Conservation (phyloP, 2,888 invertebrate genomes). For the Coleophora deauratella region DNA sequence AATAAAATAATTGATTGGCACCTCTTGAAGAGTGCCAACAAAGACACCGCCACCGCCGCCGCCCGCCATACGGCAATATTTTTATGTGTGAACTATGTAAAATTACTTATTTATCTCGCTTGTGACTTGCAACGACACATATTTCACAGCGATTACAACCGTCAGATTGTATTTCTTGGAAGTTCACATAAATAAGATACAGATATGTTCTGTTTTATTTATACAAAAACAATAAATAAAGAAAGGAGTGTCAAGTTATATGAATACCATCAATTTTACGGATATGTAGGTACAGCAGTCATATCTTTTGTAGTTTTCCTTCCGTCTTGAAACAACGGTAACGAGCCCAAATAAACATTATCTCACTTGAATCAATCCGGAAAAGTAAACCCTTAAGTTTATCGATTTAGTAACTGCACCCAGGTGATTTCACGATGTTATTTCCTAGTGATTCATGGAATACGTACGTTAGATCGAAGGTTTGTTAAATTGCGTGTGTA, state of each 20-base stretch:
- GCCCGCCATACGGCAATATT: slow-evolving; percentile 12
- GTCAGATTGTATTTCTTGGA: slow-evolving; percentile 21
- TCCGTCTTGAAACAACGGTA: too few relatives aligned
- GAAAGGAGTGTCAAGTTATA: neutral
- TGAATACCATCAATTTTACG: too few relatives aligned
- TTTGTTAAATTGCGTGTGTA: too few relatives aligned
- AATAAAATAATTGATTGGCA: slow-evolving; percentile 47
- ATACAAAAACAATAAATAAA: neutral
- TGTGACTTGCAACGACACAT: slow-evolving; percentile 20
- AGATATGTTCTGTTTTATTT: slow-evolving; percentile 4
- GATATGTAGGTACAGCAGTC: too few relatives aligned
- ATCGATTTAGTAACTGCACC: too few relatives aligned
- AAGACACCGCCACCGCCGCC: slow-evolving; percentile 21
- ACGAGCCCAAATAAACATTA: too few relatives aligned
- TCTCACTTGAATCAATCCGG: too few relatives aligned
- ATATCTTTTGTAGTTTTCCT: neutral
- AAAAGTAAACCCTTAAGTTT: too few relatives aligned
- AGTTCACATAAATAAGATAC: slow-evolving; percentile 7
- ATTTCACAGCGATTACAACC: slow-evolving; percentile 28
- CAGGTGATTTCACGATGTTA: neutral
- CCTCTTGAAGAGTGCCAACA: slow-evolving; percentile 30
- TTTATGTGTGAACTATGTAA: slow-evolving; percentile 23
- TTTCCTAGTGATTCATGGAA: too few relatives aligned
- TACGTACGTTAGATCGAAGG: too few relatives aligned
- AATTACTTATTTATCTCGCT: slow-evolving; percentile 35